Conservation (phyloP, 2,113 vertebrate genomes). For the Pogonocichla stellata region DNA sequence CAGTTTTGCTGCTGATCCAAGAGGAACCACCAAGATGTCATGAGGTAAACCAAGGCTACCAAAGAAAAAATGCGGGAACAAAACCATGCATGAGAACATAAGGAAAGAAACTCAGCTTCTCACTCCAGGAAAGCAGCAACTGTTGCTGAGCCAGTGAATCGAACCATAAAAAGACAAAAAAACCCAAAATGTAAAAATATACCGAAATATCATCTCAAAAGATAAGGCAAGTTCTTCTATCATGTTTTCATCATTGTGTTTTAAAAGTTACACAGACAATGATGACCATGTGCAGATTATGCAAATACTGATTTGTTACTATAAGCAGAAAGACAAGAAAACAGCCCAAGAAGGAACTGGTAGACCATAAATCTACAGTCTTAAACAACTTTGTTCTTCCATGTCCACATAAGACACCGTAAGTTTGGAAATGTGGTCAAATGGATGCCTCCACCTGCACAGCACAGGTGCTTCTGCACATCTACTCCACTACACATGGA, state of each 20-base stretch:
- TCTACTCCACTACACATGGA: background rate
- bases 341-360: background rate
- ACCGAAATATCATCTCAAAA: background rate
- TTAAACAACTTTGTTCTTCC: background rate
- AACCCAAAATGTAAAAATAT: background rate
- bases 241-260: background rate
- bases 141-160: background rate
- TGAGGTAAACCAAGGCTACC: background rate
- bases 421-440: background rate
- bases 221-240: background rate
- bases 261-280: fast-evolving
- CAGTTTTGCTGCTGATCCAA: background rate
- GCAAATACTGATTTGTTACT: background rate
- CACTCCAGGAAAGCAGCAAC: background rate
- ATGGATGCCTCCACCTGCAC: background rate
- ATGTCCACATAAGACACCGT: fast-evolving
- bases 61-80: background rate
- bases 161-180: background rate
- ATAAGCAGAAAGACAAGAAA: background rate
- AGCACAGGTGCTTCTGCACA: fast-evolving
- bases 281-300: fast-evolving
- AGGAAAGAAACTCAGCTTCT: background rate
- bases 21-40: background rate
- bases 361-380: fast-evolving
- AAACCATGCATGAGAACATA: background rate